Base-by-base conservation (phyloP, 2,113 vertebrate species). In the Antechinus stuartii region DNA sequence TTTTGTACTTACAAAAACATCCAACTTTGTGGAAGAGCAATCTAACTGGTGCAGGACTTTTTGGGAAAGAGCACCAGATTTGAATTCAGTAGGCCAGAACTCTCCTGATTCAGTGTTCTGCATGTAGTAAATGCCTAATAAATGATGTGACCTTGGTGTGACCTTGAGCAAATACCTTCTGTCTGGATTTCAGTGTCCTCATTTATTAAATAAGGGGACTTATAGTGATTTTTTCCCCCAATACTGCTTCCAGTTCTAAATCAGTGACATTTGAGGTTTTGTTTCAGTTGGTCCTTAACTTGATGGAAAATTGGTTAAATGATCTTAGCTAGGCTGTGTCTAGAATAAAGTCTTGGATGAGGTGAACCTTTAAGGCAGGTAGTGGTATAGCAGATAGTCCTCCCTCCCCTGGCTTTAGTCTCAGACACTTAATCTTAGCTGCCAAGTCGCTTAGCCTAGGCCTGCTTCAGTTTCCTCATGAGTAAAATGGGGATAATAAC, bases 1-100 rank as follows among this genome's bases (percentile, higher is more conserved):
- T 55, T 22, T 52, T 14, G 2, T 94, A 55, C 54, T 96, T 95
- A 93, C 50, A 91, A 95, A 96, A 91, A 84, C 55, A 54, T 55
- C 50, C n/a, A 46, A 56, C 53, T 61, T 46, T 30, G 94, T 50
- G 92, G 91, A 95, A 95, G 96, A 96, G 84, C 6, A 23, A 35
- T 42, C n/a, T 42, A 23, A 42, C 42, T 42, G 42, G 68, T 42
- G 19, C 9, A 42, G 68, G n/a, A 42, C 35, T 84, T 42, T 42
- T n/a, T 19, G 68, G 68, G 68, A 23, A 42, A 84, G 19, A 42
- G 68, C n/a, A 95, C 35, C 42, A 91, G 76, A n/a, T 92, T n/a
- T 76, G 94, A 56, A 7, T 91, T 25, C 49, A 49, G 12, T 91
- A 57, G 30, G 35, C 61, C 84, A 91, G 9, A 22, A 11, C 19